These are phyloP conservation scores for Ctenochaetus hawaiiensis DNA, from an alignment of 2,797 vertebrate species.

Conservation along the genomic window DNA sequence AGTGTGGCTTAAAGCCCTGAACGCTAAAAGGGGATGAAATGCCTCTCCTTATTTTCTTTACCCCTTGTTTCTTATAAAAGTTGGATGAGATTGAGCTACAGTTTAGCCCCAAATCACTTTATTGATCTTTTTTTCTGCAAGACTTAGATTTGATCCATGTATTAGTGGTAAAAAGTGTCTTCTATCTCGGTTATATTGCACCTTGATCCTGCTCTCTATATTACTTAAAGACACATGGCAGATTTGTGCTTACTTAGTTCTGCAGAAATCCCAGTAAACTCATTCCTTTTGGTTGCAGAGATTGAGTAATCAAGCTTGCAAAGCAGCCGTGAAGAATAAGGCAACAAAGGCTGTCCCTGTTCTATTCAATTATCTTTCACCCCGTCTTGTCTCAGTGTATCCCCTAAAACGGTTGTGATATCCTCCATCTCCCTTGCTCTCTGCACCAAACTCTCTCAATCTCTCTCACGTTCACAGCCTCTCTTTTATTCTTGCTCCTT, in stretches of 20 bases:
- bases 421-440: constrained; percentile 51
- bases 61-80: constrained; percentile 61
- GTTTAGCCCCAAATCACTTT: constrained; percentile 45
- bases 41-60: constrained; percentile 38
- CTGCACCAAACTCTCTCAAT: constrained; percentile 33
- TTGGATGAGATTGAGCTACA: constrained; percentile 41
- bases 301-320: constrained; percentile 57
- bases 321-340: constrained; percentile 49
- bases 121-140: constrained; percentile 41
- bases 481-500: constrained; percentile 45
- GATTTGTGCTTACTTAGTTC: constrained; percentile 25
- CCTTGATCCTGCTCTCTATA: constrained; percentile 58
- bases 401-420: constrained; percentile 59
- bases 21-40: constrained; percentile 52
- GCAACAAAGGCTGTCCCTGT: constrained; percentile 58
- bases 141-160: constrained; percentile 42
- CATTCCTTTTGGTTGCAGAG: constrained; percentile 40
- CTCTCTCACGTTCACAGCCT: constrained; percentile 42
- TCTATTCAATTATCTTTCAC: constrained; percentile 56
- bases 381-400: constrained; percentile 48
- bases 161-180: constrained; percentile 52
- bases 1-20: constrained; percentile 32
- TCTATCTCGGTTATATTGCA: constrained; percentile 52
- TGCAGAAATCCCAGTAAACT: not conserved
- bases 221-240: constrained; percentile 58